Evolutionary conservation across 1,140 invertebrate species (phyloP).

Genomic region (Drosophila micromelanica): DNA sequence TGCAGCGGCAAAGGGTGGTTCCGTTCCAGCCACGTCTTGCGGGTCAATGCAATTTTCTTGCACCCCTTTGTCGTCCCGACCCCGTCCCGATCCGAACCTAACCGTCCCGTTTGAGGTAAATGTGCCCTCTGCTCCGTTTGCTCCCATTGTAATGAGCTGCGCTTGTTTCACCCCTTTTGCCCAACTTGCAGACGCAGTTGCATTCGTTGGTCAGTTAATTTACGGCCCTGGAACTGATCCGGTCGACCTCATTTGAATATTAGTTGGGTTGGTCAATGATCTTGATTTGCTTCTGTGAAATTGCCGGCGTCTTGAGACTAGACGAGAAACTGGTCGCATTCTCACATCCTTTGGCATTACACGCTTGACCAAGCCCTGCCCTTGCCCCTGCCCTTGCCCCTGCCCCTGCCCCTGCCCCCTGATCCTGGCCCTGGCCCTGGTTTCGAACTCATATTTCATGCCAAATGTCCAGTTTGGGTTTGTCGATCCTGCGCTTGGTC

Average conservation of each 20-base stretch:
- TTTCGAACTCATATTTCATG: conserved; percentile 72
- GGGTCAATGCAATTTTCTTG: conserved; percentile 57
- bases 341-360: conserved; percentile 76
- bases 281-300: conserved; percentile 63
- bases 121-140: conserved; percentile 44
- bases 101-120: neutral
- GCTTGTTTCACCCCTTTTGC: conserved; percentile 45
- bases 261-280: conserved; percentile 73
- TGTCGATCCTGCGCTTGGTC: conserved; percentile 15
- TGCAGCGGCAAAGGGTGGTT: conserved; percentile 6
- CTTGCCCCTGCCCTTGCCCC: neutral
- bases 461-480: conserved; percentile 28
- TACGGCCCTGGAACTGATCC: conserved; percentile 50
- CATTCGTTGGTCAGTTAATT: conserved; percentile 43
- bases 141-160: conserved; percentile 73
- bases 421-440: neutral
- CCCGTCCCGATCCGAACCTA: neutral
- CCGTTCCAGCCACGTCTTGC: conserved; percentile 13
- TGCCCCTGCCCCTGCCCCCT: neutral
- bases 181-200: conserved; percentile 16
- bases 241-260: conserved; percentile 77
- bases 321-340: conserved; percentile 38
- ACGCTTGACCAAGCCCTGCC: conserved; percentile 65
- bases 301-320: conserved; percentile 27
- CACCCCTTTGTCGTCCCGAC: neutral